Evolutionary conservation across 2,797 vertebrate species (phyloP), one percentile per base, ranked within the genome.

Genomic region (Peromyscus melanophrys): DNA sequence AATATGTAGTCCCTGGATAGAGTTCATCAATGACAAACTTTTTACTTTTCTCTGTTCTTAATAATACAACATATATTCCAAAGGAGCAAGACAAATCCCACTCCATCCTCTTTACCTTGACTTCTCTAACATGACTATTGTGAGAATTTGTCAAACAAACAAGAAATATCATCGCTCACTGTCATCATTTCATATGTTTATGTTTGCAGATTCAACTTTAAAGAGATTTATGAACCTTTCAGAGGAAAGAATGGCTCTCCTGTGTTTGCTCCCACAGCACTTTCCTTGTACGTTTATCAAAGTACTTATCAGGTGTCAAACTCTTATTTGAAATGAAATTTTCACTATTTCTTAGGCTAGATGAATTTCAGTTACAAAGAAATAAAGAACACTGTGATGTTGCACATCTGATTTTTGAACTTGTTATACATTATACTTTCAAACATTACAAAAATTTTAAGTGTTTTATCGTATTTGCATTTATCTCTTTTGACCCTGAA

Each of bases 211-310:
- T 96, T 96, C 63, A 94, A 85, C 90, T 95, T 95, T 59, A 21
- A 90, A 92, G 31, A 97, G 65, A 97, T 96, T 92, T 95, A 90
- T 96, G 55, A 93, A 88, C 80, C 40, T 96, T 90, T 95, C 61
- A 96, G 61, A 95, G 14, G 11, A 97, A 78, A 29, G 59, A 93
- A 97, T 92, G 80, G 16, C 23, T 88, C 67, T 34, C 43, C 55
- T 88, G 78, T 6, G 71, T 95, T 90, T 97, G n/a, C 16, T 97
- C 77, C 23, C 57, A 87, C 61, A 82, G 37, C 21, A 81, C 25
- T 96, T 93, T 89, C 65, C 89, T 96, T 93, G 89, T 88, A 63
- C 0, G 3, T 95, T 95, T 94, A 90, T 73, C 43, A 95, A 87
- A 57, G 40, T 87, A 84, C 95, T 92, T 93, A 89, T 96, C 71